These are phyloP conservation scores for Rhabdomys pumilio DNA, from an alignment of 2,797 vertebrate genomes.

Conservation along the genomic window DNA sequence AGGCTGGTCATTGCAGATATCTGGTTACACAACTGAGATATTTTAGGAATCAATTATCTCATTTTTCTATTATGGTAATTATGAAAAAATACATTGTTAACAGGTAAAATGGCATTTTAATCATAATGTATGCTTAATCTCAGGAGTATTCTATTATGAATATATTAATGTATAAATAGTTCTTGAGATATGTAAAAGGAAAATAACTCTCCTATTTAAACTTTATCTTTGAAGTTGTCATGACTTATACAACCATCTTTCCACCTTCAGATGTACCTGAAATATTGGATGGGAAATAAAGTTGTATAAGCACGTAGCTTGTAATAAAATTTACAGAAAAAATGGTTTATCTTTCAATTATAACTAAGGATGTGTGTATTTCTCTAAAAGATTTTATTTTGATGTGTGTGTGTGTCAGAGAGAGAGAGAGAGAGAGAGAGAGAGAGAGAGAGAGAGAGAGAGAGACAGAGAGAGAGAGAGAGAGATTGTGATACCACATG, in stretches of 20 bases:
- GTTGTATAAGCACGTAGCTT: background rate
- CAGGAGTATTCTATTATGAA: background rate
- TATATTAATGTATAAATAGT: conserved; percentile 28
- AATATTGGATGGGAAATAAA: background rate
- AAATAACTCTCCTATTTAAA: conserved; percentile 41
- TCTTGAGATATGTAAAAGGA: background rate
- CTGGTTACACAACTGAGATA: background rate
- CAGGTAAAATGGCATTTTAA: conserved; percentile 12
- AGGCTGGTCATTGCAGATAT: conserved; percentile 4
- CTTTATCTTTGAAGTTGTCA: background rate
- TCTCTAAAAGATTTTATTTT: background rate
- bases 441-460: too few relatives aligned
- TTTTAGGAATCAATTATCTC: conserved; percentile 5
- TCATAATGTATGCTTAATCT: conserved; percentile 29
- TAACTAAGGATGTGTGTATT: background rate
- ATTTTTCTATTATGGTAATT: conserved; percentile 29
- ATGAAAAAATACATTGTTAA: conserved; percentile 14
- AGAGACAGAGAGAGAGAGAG: too few relatives aligned
- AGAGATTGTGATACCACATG: background rate
- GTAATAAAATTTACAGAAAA: conserved; percentile 18
- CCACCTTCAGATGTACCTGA: conserved; percentile 29
- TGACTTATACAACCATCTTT: conserved; percentile 7
- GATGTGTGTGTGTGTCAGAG: background rate
- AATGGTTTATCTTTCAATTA: conserved; percentile 27
- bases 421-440: too few relatives aligned